Evolutionary conservation across 1,140 invertebrate genomes (phyloP).

Genomic region (Branchinecta lynchi): DNA sequence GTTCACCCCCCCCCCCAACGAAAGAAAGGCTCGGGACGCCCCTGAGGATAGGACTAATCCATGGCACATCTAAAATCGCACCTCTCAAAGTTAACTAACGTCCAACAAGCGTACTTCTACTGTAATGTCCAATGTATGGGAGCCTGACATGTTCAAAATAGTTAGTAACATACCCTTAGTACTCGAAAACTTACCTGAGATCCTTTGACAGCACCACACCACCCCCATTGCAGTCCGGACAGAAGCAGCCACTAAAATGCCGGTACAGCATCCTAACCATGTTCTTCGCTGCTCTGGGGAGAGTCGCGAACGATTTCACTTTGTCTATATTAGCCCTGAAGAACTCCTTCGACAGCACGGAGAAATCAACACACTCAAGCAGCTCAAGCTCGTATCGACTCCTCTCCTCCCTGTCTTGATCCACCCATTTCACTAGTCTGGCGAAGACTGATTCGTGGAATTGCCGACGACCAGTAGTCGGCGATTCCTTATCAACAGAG

Average conservation of each 20-base stretch:
- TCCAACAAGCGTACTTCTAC: no score
- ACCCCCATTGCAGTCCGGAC: not conserved
- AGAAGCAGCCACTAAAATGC: not conserved
- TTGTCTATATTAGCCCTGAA: not conserved
- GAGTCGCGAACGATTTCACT: not conserved
- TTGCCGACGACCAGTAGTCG: not conserved
- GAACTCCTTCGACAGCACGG: not conserved
- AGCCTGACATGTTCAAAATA: no score
- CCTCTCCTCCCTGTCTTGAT: not conserved
- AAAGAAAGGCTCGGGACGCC: no score
- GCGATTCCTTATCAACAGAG: not conserved
- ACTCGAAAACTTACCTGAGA: not conserved
- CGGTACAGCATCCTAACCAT: not conserved
- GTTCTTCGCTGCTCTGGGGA: not conserved
- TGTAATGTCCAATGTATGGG: no score
- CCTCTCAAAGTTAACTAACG: no score
- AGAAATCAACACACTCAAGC: constrained; percentile 3
- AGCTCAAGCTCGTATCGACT: not conserved
- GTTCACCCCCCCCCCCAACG: no score
- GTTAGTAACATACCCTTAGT: no score
- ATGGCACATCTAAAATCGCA: no score
- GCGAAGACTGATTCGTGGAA: not conserved
- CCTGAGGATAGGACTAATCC: no score
- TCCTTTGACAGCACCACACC: not conserved
- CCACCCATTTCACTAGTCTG: not conserved